Conservation (phyloP, 2,888 invertebrate genomes). For the Asteroscopus sphinx region DNA sequence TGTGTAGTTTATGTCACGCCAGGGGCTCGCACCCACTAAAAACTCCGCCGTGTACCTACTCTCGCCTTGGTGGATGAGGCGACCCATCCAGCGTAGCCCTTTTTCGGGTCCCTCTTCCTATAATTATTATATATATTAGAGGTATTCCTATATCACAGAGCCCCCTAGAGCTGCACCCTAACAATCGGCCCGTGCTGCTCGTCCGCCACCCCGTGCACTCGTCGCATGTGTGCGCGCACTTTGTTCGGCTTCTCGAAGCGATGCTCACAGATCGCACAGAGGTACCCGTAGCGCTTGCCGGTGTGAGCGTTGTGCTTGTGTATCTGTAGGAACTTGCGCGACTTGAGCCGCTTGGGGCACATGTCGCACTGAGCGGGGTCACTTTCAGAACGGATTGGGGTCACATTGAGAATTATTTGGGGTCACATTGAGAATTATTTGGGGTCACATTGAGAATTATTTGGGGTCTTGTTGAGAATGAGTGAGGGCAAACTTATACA, state of each 20-base stretch:
- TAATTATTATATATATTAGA: too few species aligned
- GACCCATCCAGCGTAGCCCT: too few species aligned
- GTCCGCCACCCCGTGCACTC: slow-evolving; percentile 80
- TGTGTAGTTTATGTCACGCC: too few species aligned
- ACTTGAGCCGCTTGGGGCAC: slow-evolving; percentile 83
- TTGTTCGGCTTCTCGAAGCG: slow-evolving; percentile 86
- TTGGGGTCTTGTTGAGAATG: neutral
- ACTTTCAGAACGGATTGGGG: neutral
- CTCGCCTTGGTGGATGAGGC: too few species aligned
- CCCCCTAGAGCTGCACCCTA: slow-evolving; percentile 71
- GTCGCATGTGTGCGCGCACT: slow-evolving; percentile 79
- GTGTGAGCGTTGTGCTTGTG: slow-evolving; percentile 86
- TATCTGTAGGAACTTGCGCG: slow-evolving; percentile 84
- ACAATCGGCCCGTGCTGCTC: slow-evolving; percentile 76
- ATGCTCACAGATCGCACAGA: slow-evolving; percentile 80
- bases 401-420: neutral
- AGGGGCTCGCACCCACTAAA: too few species aligned
- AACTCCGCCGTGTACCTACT: too few species aligned
- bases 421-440: neutral
- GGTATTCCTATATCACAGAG: neutral
- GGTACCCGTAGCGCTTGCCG: slow-evolving; percentile 80
- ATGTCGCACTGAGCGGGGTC: slow-evolving; percentile 77
- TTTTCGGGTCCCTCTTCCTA: too few species aligned
- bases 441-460: slow-evolving; percentile 66
- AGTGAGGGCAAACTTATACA: too few species aligned